Percentiles rank a stretch among this genome's conserved stretches.
phyloP scores from a whole-genome alignment of 2,888 invertebrate genomes.

The Pseudococcus longispinus region DNA sequence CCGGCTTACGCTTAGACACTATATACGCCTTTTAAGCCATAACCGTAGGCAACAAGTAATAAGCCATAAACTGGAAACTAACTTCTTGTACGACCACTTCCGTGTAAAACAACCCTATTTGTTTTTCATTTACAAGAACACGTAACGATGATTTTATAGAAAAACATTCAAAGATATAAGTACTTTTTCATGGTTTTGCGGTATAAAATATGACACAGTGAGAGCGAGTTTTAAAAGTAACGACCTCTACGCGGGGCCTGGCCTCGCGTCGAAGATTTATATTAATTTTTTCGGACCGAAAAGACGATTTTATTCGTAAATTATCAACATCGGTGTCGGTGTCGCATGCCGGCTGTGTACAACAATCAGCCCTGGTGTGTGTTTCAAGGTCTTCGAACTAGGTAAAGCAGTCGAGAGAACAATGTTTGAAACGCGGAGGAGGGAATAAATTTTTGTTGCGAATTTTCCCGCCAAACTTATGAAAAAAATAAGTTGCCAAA shows the following conservation, averaged over 20 bases:
- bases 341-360: not conserved
- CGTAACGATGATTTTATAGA: slow-evolving; percentile 51
- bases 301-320: not conserved
- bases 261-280: not conserved
- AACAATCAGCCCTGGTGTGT: not conserved
- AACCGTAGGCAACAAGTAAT: slow-evolving; percentile 55
- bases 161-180: slow-evolving; percentile 39
- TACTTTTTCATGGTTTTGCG: slow-evolving; percentile 23
- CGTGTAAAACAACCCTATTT: slow-evolving; percentile 55
- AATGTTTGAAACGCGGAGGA: not conserved
- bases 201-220: slow-evolving; percentile 4
- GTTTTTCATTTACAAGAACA: slow-evolving; percentile 55
- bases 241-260: not conserved
- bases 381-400: slow-evolving; percentile 33
- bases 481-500: slow-evolving; percentile 31
- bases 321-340: not conserved
- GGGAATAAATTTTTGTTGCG: not conserved
- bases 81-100: slow-evolving; percentile 53
- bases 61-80: slow-evolving; percentile 54
- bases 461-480: slow-evolving; percentile 16
- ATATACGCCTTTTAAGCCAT: slow-evolving; percentile 43
- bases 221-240: not conserved
- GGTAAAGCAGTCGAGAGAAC: not conserved
- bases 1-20: slow-evolving; percentile 40
- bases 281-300: not conserved